These are phyloP conservation scores for Hypena proboscidalis DNA, from an alignment of 2,888 invertebrate species.

Conservation along the genomic window DNA sequence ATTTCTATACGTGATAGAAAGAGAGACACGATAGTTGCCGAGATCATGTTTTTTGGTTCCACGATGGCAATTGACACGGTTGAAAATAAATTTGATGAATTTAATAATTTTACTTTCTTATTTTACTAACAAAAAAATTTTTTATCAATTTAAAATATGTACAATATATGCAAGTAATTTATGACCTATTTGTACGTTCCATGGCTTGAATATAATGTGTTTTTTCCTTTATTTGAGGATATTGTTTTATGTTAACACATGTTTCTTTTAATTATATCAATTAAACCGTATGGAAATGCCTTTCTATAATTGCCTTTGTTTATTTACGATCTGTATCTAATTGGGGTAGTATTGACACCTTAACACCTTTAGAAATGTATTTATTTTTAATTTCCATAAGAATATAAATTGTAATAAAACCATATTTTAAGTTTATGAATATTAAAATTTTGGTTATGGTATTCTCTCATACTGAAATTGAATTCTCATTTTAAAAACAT, in stretches of 20 bases:
- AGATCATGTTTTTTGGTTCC: conserved; percentile 72
- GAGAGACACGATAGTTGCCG: conserved; percentile 48
- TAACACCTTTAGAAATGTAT: no score
- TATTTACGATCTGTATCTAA: background rate
- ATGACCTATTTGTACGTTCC: background rate
- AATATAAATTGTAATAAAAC: no score
- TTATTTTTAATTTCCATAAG: no score
- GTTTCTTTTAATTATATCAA: background rate
- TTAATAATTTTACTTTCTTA: conserved; percentile 4
- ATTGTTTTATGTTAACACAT: no score
- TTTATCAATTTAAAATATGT: conserved; percentile 8
- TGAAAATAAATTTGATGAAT: conserved; percentile 21
- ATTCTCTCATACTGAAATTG: no score
- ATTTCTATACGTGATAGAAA: conserved; percentile 36
- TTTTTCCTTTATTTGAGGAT: no score
- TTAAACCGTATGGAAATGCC: background rate
- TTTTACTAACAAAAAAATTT: background rate
- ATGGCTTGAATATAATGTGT: background rate
- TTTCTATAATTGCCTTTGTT: background rate
- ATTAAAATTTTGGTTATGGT: no score
- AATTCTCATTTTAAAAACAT: no score
- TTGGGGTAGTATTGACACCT: no score
- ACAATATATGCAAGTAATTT: no score
- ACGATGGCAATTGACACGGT: conserved; percentile 67
- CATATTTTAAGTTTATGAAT: no score